phyloP scores from a whole-genome alignment of 2,797 vertebrate genomes.

The Pipistrellus pipistrellus region DNA sequence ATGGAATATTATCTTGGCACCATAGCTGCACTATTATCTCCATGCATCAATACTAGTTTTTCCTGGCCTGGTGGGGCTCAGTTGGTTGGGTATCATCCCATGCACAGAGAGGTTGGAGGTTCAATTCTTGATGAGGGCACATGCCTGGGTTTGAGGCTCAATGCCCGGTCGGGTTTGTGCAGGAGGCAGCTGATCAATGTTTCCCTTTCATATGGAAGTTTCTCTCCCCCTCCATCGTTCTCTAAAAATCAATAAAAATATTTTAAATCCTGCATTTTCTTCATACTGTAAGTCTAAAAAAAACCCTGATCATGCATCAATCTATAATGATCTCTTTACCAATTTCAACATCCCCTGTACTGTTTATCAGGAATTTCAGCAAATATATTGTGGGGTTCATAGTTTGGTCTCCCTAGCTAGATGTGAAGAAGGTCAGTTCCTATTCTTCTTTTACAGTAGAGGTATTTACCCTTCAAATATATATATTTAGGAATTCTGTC shows the following conservation, averaged over 20 bases:
- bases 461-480: background rate
- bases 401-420: background rate
- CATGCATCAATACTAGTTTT: background rate
- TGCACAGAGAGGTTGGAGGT: too few relatives aligned
- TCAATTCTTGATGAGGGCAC: too few relatives aligned
- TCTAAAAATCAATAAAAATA: too few relatives aligned
- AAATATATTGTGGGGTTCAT: background rate
- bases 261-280: background rate
- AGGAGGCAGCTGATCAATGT: too few relatives aligned
- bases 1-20: background rate
- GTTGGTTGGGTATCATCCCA: too few relatives aligned
- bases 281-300: background rate
- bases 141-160: too few relatives aligned
- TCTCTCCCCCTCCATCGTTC: too few relatives aligned
- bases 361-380: background rate
- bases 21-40: background rate
- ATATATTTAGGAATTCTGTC: background rate
- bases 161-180: too few relatives aligned
- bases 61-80: too few relatives aligned
- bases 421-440: background rate
- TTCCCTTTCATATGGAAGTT: too few relatives aligned
- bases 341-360: background rate
- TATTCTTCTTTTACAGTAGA: background rate
- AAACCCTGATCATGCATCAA: background rate
- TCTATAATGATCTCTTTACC: background rate